Evolutionary conservation across 2,113 vertebrate species (phyloP).

Genomic region (Nothocercus nigrocapillus): DNA sequence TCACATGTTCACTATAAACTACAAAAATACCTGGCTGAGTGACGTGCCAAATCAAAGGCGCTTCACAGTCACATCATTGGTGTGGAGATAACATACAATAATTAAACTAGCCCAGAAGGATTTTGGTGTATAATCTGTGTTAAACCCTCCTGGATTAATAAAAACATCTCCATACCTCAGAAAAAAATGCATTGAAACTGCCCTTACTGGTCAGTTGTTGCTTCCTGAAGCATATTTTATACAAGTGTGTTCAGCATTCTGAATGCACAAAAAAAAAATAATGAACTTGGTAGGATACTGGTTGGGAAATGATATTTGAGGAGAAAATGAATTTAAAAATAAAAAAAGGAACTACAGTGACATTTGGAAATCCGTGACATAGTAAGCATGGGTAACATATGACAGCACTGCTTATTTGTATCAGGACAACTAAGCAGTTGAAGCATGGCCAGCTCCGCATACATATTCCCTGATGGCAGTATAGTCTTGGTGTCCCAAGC

Average conservation of each 20-base stretch:
- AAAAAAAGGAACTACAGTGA: neutral
- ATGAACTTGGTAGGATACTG: constrained; percentile 26
- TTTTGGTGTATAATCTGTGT: constrained; percentile 5
- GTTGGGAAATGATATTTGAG: neutral
- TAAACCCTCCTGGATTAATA: constrained; percentile 41
- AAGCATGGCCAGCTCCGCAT: constrained; percentile 45
- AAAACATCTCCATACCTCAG: constrained; percentile 54
- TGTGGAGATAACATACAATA: constrained; percentile 42
- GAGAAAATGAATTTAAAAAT: constrained; percentile 52
- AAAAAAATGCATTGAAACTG: constrained; percentile 43
- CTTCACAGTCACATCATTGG: neutral
- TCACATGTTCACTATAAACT: constrained; percentile 53
- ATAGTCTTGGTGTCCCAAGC: constrained; percentile 35
- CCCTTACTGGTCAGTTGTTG: constrained; percentile 68
- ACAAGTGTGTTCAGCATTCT: constrained; percentile 52
- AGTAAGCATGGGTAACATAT: constrained; percentile 36
- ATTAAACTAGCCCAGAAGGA: constrained; percentile 49
- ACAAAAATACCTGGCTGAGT: constrained; percentile 25
- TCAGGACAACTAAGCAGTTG: constrained; percentile 47
- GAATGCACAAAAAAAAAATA: constrained; percentile 66
- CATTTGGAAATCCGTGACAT: neutral
- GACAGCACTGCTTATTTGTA: constrained; percentile 36
- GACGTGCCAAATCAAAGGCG: constrained; percentile 40
- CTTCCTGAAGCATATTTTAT: constrained; percentile 53
- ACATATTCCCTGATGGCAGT: neutral